Evolutionary conservation across 2,797 vertebrate species (phyloP).

Genomic region (Lacerta viridis): DNA sequence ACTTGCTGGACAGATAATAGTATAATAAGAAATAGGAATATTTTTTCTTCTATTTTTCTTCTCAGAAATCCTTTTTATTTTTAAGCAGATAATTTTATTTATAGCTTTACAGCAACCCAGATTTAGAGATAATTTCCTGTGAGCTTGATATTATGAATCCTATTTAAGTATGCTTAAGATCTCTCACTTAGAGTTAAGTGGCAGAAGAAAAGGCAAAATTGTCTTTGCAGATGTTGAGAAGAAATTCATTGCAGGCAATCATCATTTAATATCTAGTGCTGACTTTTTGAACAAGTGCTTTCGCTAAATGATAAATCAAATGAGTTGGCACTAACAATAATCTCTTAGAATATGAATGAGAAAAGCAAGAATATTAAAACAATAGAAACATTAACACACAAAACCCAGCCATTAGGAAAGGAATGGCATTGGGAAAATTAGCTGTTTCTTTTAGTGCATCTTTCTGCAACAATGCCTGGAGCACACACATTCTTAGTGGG

Average conservation of each 20-base stretch:
- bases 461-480: constrained; percentile 49
- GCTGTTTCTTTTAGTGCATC: constrained; percentile 44
- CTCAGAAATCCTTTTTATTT: constrained; percentile 54
- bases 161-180: constrained; percentile 84
- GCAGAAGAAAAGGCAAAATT: constrained; percentile 85
- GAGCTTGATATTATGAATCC: constrained; percentile 81
- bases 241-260: constrained; percentile 84
- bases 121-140: constrained; percentile 78
- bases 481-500: constrained; percentile 8
- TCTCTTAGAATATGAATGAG: constrained; percentile 85
- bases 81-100: constrained; percentile 70
- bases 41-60: constrained; percentile 23
- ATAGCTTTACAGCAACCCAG: constrained; percentile 66
- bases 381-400: constrained; percentile 82
- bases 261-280: constrained; percentile 82
- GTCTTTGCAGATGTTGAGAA: constrained; percentile 84
- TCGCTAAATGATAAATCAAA: constrained; percentile 86
- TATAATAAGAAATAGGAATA: neutral
- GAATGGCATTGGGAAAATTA: constrained; percentile 67
- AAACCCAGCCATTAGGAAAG: constrained; percentile 60
- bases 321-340: constrained; percentile 84
- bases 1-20: neutral
- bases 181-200: constrained; percentile 83
- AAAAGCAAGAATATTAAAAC: constrained; percentile 84
- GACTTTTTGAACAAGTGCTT: constrained; percentile 84